Evolutionary conservation across 2,113 vertebrate species (phyloP), one percentile per base, ranked within the genome.

Genomic region (Carassius carassius): DNA sequence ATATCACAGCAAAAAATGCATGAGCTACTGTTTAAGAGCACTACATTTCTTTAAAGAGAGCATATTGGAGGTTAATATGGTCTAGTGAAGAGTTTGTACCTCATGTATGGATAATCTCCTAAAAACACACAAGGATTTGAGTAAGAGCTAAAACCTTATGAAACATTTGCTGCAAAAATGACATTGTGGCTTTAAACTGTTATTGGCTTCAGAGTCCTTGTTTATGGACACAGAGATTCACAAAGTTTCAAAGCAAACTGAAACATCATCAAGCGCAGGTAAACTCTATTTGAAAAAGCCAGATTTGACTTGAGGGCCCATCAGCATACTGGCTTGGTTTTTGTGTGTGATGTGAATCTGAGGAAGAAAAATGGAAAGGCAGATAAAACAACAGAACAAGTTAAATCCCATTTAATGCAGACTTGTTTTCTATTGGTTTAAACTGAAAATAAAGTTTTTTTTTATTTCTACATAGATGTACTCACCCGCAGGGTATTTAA

Each of bases 271-370:
- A 51, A 25, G 80, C 19, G n/a, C 29, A 44, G 29, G 70, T 54
- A 72, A 37, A 75, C 70, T 86, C 91, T 89, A 94, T 88, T 47
- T 95, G 87, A 97, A 97, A 88, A 98, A 97, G 76, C 95, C 92
- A 25, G 93, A 93, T 17, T 95, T 96, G 25, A 95, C 89, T 0
- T 94, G 94, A 23, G 96, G 95, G 62, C 93, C 96, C 92, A 96
- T 93, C 85, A 98, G 90, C 97, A 98, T 97, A 3, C 92, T 94
- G 83, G 96, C 95, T 88, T 98, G 97, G 88, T 98, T 98, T 95
- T 95, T 97, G 92, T 98, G 96, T 47, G 92, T 96, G 91, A 98
- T 97, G 87, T 93, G 92, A 92, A 98, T 97, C 97, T 98, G 44
- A 47, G 89, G 72, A 89, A 88, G 29, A 75, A 11, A 12, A 47